These are phyloP conservation scores for Grapholita molesta DNA, from an alignment of 1,140 invertebrate genomes.

Conservation along the genomic window DNA sequence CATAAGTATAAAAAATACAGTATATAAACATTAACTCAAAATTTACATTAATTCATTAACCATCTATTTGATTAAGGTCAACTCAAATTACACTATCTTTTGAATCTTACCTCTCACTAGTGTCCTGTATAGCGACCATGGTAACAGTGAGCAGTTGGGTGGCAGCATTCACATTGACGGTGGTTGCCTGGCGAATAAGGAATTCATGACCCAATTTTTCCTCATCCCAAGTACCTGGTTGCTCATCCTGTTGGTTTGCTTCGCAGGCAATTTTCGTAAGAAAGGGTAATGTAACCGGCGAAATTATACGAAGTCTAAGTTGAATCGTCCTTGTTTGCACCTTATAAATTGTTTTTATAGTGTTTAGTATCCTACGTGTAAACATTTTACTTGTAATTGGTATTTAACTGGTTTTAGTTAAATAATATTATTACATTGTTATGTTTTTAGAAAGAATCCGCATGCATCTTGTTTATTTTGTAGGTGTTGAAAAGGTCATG, in stretches of 20 bases:
- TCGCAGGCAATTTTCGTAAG: constrained; percentile 33
- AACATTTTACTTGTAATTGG: constrained; percentile 39
- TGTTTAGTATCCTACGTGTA: constrained; percentile 38
- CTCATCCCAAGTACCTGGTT: constrained; percentile 33
- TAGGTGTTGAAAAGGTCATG: neutral
- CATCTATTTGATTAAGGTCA: too few species aligned
- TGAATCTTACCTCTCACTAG: constrained; percentile 62
- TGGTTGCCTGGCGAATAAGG: constrained; percentile 71
- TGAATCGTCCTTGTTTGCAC: constrained; percentile 31
- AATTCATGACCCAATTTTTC: constrained; percentile 68
- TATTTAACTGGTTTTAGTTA: neutral
- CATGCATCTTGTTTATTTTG: neutral
- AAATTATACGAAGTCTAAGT: constrained; percentile 36
- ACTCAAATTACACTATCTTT: constrained; percentile 10
- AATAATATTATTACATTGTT: neutral
- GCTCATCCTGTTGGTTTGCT: constrained; percentile 31
- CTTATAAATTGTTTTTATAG: constrained; percentile 35
- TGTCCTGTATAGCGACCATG: constrained; percentile 73
- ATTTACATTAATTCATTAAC: too few species aligned
- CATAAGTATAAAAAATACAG: too few species aligned
- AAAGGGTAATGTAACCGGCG: constrained; percentile 39
- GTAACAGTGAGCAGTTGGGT: constrained; percentile 73
- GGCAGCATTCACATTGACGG: constrained; percentile 71
- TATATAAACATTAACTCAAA: too few species aligned
- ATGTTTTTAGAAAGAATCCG: neutral